Conservation (phyloP, 2,113 vertebrate genomes). For the Rhinoderma darwinii region DNA sequence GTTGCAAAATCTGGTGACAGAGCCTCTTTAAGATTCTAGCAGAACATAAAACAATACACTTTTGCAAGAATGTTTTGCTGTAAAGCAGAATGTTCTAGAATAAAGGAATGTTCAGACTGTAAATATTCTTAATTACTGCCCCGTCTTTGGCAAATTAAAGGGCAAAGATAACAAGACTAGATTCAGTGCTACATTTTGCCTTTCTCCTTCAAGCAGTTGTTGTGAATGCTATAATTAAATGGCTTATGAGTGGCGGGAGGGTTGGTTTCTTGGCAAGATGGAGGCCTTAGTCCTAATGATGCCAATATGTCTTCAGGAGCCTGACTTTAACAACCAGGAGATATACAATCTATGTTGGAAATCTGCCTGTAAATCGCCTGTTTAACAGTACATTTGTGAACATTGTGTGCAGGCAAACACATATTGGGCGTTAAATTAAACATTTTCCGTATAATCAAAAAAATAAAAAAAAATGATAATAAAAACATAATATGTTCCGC, state of each 20-base stretch:
- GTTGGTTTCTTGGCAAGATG: slow-evolving; percentile 59
- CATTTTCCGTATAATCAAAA: neutral
- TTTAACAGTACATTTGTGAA: slow-evolving; percentile 43
- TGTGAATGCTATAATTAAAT: slow-evolving; percentile 56
- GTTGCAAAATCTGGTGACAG: too few relatives aligned
- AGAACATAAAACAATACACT: neutral
- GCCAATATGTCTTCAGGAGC: slow-evolving; percentile 52
- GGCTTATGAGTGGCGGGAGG: slow-evolving; percentile 49
- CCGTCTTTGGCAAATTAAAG: slow-evolving; percentile 59
- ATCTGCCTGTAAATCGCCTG: slow-evolving; percentile 39
- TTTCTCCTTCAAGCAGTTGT: slow-evolving; percentile 38
- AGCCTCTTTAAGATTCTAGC: too few relatives aligned
- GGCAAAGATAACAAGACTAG: slow-evolving; percentile 56
- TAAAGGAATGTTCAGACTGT: slow-evolving; percentile 8
- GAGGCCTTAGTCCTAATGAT: slow-evolving; percentile 49
- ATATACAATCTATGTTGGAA: slow-evolving; percentile 43
- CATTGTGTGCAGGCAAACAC: slow-evolving; percentile 29
- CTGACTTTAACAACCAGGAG: slow-evolving; percentile 50
- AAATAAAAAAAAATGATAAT: slow-evolving; percentile 56
- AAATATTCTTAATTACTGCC: slow-evolving; percentile 50
- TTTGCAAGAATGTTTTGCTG: slow-evolving; percentile 11
- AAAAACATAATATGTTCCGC: slow-evolving; percentile 56
- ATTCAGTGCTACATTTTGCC: slow-evolving; percentile 50
- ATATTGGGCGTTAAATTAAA: slow-evolving; percentile 35
- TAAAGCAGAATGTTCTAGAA: slow-evolving; percentile 32